Conservation (phyloP, 2,797 vertebrate species). For the Typhlichthys eigenmanni region DNA sequence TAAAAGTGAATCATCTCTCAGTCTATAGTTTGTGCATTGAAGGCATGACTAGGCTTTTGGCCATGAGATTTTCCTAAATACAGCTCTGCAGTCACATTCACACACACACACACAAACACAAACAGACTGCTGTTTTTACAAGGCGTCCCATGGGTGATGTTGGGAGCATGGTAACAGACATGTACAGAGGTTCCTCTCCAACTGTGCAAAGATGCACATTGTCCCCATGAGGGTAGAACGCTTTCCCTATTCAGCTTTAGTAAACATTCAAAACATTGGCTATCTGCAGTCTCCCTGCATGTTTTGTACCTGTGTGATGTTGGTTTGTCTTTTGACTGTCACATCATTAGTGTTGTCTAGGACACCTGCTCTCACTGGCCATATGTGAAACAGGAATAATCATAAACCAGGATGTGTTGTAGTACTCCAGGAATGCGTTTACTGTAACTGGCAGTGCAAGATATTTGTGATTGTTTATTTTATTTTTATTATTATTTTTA, state of each 20-base stretch:
- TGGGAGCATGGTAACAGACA: conserved; percentile 66
- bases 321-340: neutral
- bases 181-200: conserved; percentile 45
- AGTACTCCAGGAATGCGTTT: neutral
- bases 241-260: conserved; percentile 15
- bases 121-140: conserved; percentile 52
- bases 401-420: neutral
- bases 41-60: conserved; percentile 52
- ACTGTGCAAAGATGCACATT: conserved; percentile 18
- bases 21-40: conserved; percentile 47
- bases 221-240: conserved; percentile 17
- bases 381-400: neutral
- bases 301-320: conserved; percentile 11
- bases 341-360: neutral
- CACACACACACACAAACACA: conserved; percentile 32
- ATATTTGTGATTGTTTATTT: too few species aligned
- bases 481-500: too few species aligned
- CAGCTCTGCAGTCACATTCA: conserved; percentile 58
- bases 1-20: neutral
- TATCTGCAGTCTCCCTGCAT: conserved; percentile 10
- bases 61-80: conserved; percentile 72
- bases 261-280: conserved; percentile 4
- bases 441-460: neutral
- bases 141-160: conserved; percentile 44
- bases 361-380: neutral